Conservation (phyloP, 2,113 vertebrate genomes). For the Leptodactylus fuscus region DNA sequence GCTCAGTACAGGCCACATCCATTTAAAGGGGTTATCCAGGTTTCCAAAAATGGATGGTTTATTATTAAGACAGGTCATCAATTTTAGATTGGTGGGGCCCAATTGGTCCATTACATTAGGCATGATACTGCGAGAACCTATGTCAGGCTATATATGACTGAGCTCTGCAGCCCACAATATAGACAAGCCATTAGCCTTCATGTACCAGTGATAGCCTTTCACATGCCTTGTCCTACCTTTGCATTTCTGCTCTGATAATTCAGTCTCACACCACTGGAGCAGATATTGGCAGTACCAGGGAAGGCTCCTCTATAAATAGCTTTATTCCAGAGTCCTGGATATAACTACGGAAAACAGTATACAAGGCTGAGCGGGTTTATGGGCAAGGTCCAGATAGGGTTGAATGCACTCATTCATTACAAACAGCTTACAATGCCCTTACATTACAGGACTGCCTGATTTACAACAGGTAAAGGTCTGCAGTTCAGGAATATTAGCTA, state of each 20-base stretch:
- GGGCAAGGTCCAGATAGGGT: background rate
- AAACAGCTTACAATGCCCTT: background rate
- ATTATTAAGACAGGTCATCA: no score
- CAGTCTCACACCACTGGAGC: background rate
- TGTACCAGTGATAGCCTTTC: background rate
- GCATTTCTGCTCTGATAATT: background rate
- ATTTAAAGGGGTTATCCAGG: no score
- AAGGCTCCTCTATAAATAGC: background rate
- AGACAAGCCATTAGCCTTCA: no score
- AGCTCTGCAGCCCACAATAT: no score
- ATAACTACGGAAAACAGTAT: background rate
- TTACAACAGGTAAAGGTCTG: conserved; percentile 7
- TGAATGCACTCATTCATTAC: background rate
- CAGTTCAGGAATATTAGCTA: background rate
- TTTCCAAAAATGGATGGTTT: no score
- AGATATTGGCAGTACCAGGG: background rate
- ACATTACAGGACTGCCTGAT: background rate
- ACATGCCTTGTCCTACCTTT: background rate
- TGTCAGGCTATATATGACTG: no score
- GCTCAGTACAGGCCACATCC: no score
- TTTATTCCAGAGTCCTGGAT: background rate
- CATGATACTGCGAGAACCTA: no score
- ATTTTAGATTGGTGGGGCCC: no score
- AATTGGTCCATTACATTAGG: no score
- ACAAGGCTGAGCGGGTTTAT: conserved; percentile 5